Base-by-base conservation (phyloP, 2,888 invertebrate genomes). In the Chironomus tentans region DNA sequence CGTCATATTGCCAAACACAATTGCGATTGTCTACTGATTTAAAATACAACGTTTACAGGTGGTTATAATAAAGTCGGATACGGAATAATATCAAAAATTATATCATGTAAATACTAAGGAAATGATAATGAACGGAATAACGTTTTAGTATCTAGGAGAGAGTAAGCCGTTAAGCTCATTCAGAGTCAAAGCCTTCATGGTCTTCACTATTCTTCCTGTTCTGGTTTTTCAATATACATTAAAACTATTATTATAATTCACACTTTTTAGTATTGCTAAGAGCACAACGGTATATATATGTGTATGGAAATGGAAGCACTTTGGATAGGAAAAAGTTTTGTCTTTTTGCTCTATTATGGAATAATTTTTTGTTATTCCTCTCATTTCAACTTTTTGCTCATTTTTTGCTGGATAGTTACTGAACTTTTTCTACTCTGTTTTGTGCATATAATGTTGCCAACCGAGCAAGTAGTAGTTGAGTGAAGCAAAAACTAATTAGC, bases 401-500 rank as follows among this genome's bases (percentile, higher is more conserved):
- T 10, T 38, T 38, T 56, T 7, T 15, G 56, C 56, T 56, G 18
- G 56, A 56, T 56, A 56, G 56, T 56, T 56, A 56, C 56, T 65
- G n/a, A 21, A 24, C 65, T 65, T 65, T 22, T 65, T 56, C 15
- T 7, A 21, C 21, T 65, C 10, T 24, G 65, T 22, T 22, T 13
- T 21, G 2, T 65, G 21, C 65, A 65, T 65, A 22, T 21, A 65
- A 24, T 56, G 56, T 18, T 56, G 56, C 65, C 21, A 21, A 18
- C 21, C 65, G 24, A 21, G 21, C 65, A 13, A 21, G 21, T 6
- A 65, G 13, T 13, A 65, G 15, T 56, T n/a, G 56, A 56, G 56
- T 65, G 65, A 24, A 21, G 62, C 62, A 73, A 73, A 73, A 73
- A 73, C 61, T 73, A 73, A 73, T 73, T 73, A 73, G 72, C 72